Base-by-base conservation (phyloP, 2,113 vertebrate species). In the Mionectes macconnelli region DNA sequence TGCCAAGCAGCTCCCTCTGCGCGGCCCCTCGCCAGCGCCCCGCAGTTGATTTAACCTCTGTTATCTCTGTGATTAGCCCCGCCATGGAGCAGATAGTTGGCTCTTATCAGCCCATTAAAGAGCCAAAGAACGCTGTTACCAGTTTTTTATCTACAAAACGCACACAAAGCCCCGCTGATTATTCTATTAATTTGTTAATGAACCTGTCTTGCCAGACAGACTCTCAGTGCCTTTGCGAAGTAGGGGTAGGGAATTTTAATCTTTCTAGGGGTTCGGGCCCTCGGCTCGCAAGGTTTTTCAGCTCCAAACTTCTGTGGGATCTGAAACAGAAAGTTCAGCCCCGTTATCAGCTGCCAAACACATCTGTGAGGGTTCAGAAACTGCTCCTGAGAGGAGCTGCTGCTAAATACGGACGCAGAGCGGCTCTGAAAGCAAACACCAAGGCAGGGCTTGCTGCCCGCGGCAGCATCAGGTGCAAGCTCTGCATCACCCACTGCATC, bases 131-230 rank as follows among this genome's bases (percentile, higher is more conserved):
- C 92, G 97, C 97, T 97, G 97, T 97, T 98, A 97, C 98, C 93
- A 97, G 97, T 98, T 98, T 98, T 98, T 98, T 98, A 98, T 98
- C 98, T 98, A 94, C 89, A 96, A 97, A 98, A 98, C 63, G 90
- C 98, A 98, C 97, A 98, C 98, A 98, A 98, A 98, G 97, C 97
- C 98, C 97, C 28, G 97, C 98, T 98, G 98, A 98, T 98, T 98
- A 98, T 98, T 98, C 97, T 98, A 98, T 98, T 98, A 98, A 98
- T 98, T 98, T 98, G 97, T 97, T 98, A 98, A 98, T 98, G 98
- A 98, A 98, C 96, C 98, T 98, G 97, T 98, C 98, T 96, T 96
- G 91, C 94, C 84, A 97, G 98, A 97, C 96, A 97, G 97, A 98
- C 94, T 97, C 94, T 64, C 84, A 23, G 33, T 2, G 94, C 94